A percentile compares a stretch with the other conserved stretches of the same genome.
phyloP scores from a whole-genome alignment of 2,797 vertebrate species.

The Neomorphus geoffroyi region DNA sequence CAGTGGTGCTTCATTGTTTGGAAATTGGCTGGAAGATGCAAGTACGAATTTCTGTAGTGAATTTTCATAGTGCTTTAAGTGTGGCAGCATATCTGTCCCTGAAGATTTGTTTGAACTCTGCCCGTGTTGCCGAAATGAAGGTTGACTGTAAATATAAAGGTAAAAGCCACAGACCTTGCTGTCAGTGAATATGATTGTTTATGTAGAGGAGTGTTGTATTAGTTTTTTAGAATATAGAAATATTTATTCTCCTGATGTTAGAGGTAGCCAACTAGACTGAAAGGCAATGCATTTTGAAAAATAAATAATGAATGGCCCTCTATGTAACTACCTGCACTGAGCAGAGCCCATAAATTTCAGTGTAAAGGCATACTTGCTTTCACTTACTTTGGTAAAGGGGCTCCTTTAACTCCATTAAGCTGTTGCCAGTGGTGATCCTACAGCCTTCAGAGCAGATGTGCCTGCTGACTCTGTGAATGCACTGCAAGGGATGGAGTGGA shows the following conservation, averaged over 20 bases:
- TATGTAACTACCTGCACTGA: background rate
- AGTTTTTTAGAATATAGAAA: background rate
- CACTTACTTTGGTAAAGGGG: background rate
- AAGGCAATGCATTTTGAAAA: background rate
- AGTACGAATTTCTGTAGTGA: background rate
- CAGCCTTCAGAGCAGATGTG: background rate
- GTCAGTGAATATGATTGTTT: background rate
- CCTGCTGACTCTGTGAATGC: background rate
- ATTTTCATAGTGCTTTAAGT: background rate
- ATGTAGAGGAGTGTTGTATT: background rate
- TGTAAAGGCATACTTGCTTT: background rate
- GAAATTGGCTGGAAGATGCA: background rate
- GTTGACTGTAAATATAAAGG: background rate
- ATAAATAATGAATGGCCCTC: background rate
- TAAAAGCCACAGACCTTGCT: background rate
- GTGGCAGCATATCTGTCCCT: background rate
- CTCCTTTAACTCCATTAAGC: background rate
- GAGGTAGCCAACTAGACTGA: background rate
- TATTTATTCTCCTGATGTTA: background rate
- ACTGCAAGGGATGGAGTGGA: fast-evolving
- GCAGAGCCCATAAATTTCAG: background rate
- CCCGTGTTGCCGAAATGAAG: background rate
- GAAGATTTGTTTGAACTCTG: background rate
- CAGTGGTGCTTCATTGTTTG: background rate
- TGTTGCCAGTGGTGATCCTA: background rate